phyloP scores from a whole-genome alignment of 2,797 vertebrate species.

The Antennarius maculatus region DNA sequence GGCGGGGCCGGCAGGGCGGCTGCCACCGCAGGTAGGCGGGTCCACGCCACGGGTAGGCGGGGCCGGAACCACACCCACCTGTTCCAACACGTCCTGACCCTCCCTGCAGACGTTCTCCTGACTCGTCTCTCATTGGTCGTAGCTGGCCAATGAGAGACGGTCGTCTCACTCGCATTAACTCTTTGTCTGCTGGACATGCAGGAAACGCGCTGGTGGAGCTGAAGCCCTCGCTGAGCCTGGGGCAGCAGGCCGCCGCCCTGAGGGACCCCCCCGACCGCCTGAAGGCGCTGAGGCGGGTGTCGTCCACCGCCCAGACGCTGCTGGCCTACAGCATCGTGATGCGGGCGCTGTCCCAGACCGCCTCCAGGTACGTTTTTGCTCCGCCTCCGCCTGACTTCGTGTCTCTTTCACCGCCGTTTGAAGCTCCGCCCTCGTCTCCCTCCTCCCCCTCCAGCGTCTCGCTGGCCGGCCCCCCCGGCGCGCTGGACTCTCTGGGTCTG shows the following conservation, averaged over 20 bases:
- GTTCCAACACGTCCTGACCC: slow-evolving; percentile 49
- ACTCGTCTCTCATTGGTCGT: slow-evolving; percentile 43
- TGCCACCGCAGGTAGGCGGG: slow-evolving; percentile 70
- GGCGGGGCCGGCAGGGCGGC: slow-evolving; percentile 45
- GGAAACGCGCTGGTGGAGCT: slow-evolving; percentile 72
- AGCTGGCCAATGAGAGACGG: not conserved
- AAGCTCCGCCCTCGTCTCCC: not conserved
- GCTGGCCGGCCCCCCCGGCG: slow-evolving; percentile 77
- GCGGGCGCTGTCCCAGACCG: slow-evolving; percentile 82
- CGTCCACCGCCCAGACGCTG: slow-evolving; percentile 83
- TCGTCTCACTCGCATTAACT: no score
- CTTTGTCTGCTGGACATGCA: slow-evolving; percentile 21
- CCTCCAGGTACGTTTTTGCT: slow-evolving; percentile 73
- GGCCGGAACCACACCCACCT: no score
- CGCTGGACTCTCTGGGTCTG: slow-evolving; percentile 83
- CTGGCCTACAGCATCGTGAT: slow-evolving; percentile 86
- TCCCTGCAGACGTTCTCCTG: slow-evolving; percentile 37
- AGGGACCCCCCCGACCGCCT: slow-evolving; percentile 82
- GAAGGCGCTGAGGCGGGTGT: slow-evolving; percentile 82
- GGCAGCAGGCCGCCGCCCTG: slow-evolving; percentile 83
- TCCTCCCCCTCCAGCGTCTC: slow-evolving; percentile 64
- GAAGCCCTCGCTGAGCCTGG: slow-evolving; percentile 80
- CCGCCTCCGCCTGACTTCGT: no score
- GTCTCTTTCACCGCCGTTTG: slow-evolving; percentile 5
- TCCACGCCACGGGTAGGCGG: no score